Evolutionary conservation across 2,797 vertebrate species (phyloP), one percentile per base, ranked within the genome.

Genomic region (Ciconia nigra): DNA sequence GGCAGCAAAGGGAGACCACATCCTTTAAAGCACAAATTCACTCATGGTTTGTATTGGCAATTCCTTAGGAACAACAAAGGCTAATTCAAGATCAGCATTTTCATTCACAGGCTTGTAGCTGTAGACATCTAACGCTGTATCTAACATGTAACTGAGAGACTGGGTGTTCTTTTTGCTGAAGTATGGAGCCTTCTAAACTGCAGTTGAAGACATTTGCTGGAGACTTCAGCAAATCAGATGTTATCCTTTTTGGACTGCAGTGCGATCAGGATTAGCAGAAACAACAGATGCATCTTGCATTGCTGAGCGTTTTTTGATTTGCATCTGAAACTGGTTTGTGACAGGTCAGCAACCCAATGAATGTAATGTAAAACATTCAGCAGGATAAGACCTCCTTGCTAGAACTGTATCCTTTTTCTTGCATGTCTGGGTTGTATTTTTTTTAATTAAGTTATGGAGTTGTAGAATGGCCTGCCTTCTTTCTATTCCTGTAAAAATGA

Each of bases 291-390:
- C n/a, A 39, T 76, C 73, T 84, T 88, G 76, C 28, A 3, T 31
- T 83, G 89, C 83, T 73, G 89, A 84, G 59, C 57, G 5, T 55
- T 92, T 94, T 93, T 62, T 70, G 51, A 33, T 84, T 92, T 89
- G 83, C 90, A 81, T 92, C 90, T 95, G 94, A 96, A 95, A 80
- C 31, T 88, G 58, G 59, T 94, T 96, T 90, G 92, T 88, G 93
- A 87, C 84, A 95, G 87, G 73, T 82, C 87, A 51, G 59, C 85
- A 92, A 92, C 76, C 39, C 66, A 37, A 29, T 57, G 84, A 93
- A 58, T 22, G 66, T 91, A 94, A 94, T 72, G 67, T 78, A 59
- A 95, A 94, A 87, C 90, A 84, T 73, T 31, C 57, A 87, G 21
- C 52, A 71, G 96, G 90, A 17, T 94, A 91, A 93, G 89, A 85